These are phyloP conservation scores for Caenorhabditis sp. DNA, from an alignment of 2,888 invertebrate species.

Conservation along the genomic window DNA sequence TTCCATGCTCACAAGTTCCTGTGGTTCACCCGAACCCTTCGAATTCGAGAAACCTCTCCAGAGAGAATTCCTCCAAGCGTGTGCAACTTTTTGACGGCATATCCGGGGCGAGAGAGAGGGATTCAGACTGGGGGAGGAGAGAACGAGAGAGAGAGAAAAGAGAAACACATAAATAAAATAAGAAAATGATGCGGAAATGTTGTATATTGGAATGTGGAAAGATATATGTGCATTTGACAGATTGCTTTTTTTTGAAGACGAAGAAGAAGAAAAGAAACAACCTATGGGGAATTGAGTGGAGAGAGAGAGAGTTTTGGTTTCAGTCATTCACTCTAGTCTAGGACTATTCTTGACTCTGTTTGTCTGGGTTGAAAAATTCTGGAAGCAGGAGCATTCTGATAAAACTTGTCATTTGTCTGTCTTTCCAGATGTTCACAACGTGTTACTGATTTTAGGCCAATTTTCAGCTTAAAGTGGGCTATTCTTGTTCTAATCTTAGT, in stretches of 20 bases:
- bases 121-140: neutral
- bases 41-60: neutral
- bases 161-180: slow-evolving; percentile 33
- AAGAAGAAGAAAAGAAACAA: neutral
- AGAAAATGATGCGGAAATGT: slow-evolving; percentile 27
- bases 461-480: too few species aligned
- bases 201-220: neutral
- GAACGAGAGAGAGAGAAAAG: neutral
- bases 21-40: neutral
- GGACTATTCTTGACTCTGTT: too few species aligned
- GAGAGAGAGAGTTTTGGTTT: neutral
- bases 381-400: too few species aligned
- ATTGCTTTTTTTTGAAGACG: slow-evolving; percentile 13
- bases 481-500: too few species aligned
- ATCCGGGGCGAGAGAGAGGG: slow-evolving; percentile 23
- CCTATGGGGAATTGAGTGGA: slow-evolving; percentile 35
- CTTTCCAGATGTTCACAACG: too few species aligned
- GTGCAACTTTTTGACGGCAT: slow-evolving; percentile 43
- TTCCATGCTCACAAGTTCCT: too few species aligned
- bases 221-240: slow-evolving; percentile 42
- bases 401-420: too few species aligned
- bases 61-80: slow-evolving; percentile 5
- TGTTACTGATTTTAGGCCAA: too few species aligned
- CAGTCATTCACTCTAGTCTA: neutral
- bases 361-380: too few species aligned